Evolutionary conservation across 2,888 invertebrate species (phyloP), one percentile per base, ranked within the genome.

Genomic region (Tinea trinotella): DNA sequence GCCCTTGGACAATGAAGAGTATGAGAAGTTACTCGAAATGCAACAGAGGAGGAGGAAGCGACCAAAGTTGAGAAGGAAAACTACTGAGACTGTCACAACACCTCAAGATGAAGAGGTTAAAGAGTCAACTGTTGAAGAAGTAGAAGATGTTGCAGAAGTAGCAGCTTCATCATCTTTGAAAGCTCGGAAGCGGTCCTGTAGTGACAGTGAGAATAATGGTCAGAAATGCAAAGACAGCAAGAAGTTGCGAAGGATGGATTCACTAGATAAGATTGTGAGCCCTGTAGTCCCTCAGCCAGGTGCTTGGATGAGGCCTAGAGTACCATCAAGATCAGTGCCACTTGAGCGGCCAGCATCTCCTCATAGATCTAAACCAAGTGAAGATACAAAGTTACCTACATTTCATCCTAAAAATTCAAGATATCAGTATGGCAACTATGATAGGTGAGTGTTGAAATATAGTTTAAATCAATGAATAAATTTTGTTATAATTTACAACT

Each of bases 381-480:
- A 81, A 62, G 79, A 70, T 55, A 77, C 83, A 56, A 80, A 84
- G 61, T 65, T 88, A 62, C 91, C 92, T 7, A 89, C 87, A 57
- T 95, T 94, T 76, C 90, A 93, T 63, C 87, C 90, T 17, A 93
- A 93, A 71, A 91, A 93, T 70, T 89, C 90, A 56, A 90, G 90
- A 69, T 98, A 96, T 83, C 94, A 95, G 67, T 97, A 93, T 86
- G 99, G 99, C 55, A 99, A 99, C 81, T 99, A 98, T 79, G 95
- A 96, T 74, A 92, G 95, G 82, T 91, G 66, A 64, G 34, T 17
- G 20, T n/a, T n/a, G n/a, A n/a, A n/a, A n/a, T n/a, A n/a, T n/a
- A n/a, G n/a, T n/a, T n/a, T n/a, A n/a, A n/a, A n/a, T n/a, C n/a
- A n/a, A n/a, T n/a, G n/a, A n/a, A n/a, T n/a, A n/a, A n/a, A n/a